Evolutionary conservation across 2,113 vertebrate species (phyloP).

Genomic region (Phalacrocorax pelagicus): DNA sequence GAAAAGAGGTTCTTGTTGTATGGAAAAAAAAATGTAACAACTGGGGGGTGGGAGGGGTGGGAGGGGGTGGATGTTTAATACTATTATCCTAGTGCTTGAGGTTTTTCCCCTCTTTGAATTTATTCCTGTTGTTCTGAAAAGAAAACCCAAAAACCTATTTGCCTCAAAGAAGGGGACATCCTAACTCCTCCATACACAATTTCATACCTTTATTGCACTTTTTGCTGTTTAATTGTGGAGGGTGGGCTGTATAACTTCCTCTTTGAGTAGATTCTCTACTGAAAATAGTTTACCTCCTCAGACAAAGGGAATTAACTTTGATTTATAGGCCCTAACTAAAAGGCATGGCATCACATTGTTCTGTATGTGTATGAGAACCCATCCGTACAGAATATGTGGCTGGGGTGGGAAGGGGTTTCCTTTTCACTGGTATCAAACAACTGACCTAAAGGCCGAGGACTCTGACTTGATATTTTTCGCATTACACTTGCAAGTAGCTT

Average conservation of each 20-base stretch:
- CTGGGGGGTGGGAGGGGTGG: no score
- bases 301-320: not conserved
- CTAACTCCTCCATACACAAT: not conserved
- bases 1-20: not conserved
- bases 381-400: accelerated
- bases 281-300: not conserved
- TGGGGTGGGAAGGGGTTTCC: not conserved
- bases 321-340: not conserved
- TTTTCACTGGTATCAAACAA: not conserved
- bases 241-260: not conserved
- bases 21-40: not conserved
- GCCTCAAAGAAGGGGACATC: not conserved
- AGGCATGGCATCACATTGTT: not conserved
- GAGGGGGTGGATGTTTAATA: not conserved
- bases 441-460: constrained; percentile 9
- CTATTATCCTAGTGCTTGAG: not conserved
- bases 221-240: not conserved
- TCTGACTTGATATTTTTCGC: not conserved
- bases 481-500: not conserved
- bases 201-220: not conserved
- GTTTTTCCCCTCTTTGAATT: not conserved
- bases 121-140: not conserved
- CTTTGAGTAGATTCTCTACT: not conserved
- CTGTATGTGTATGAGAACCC: not conserved
- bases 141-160: not conserved